Base-by-base conservation (phyloP, 1,140 invertebrate species). In the Achatina immaculata region DNA sequence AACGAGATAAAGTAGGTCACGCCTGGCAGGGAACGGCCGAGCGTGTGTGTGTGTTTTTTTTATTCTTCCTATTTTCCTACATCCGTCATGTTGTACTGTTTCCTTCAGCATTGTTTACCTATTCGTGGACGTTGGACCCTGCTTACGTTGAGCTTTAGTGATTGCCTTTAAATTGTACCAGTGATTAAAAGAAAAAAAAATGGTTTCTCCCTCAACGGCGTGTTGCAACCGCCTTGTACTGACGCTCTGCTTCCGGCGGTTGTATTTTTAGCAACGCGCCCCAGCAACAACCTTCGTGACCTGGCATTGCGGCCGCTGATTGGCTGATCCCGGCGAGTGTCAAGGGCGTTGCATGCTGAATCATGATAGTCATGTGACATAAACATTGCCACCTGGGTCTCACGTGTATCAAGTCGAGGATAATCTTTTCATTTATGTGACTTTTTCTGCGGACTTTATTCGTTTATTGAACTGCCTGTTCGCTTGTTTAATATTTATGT, bases 351-450 rank as follows among this genome's bases (percentile, higher is more conserved):
- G 65, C 77, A 78, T 81, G 80, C 83, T 83, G 83, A 81, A 83
- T 81, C 80, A 81, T 81, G 83, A 78, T 62, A 81, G 80, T 83
- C 83, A 83, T 81, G 77, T 83, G 83, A 83, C 80, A 83, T 83
- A 83, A 83, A 83, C 80, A 83, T 81, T 82, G 81, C 81, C 83
- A 82, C 80, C 81, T 83, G 83, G 78, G 80, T 77, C 74, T 82
- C 83, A 83, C 83, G 81, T 83, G 83, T 74, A 79, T 68, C 9
- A 19, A 4, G 43, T 2, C 36, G 62, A 40, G 28, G 11, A 48
- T 9, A 4, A 74, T 34, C 6, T n/a, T 55, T 51, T 14, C 24
- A 62, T 40, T 55, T 19, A 48, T 55, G n/a, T 34, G 28, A 43
- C 24, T 36, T 11, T 45, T 40, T 68, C 21, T 38, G 24, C 21